Percentiles rank a stretch among this genome's conserved stretches.
These are phyloP conservation scores for Eucriotettix oculatus DNA, from an alignment of 2,888 invertebrate genomes.

Conservation along the genomic window DNA sequence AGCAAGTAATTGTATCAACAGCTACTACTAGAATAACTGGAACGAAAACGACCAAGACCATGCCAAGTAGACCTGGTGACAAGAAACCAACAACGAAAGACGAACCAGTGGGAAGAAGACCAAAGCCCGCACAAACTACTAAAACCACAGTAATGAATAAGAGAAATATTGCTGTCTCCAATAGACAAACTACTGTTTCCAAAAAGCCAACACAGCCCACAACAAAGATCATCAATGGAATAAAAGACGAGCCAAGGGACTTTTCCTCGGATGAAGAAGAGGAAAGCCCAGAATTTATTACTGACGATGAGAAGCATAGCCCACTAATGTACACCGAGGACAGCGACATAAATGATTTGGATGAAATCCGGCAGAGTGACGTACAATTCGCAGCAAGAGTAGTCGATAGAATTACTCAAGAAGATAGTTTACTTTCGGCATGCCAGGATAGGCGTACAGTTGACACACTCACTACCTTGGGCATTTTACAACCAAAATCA, in stretches of 20 bases:
- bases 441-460: constrained; percentile 1
- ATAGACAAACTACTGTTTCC: background rate
- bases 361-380: constrained; percentile 12
- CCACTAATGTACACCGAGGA: constrained; percentile 4
- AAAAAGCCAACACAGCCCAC: background rate
- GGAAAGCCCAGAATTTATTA: constrained; percentile 11
- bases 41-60: background rate
- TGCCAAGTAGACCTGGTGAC: background rate
- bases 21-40: background rate
- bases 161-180: background rate
- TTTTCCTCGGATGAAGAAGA: constrained; percentile 13
- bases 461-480: background rate
- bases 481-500: constrained; percentile 33
- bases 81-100: background rate
- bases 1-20: background rate
- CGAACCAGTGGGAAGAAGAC: background rate
- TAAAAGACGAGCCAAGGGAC: background rate
- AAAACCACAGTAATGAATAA: background rate
- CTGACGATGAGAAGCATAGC: constrained; percentile 6
- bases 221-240: background rate
- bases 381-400: constrained; percentile 13
- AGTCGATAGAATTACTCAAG: constrained; percentile 1
- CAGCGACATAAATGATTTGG: constrained; percentile 10
- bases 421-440: constrained; percentile 7
- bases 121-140: background rate